Evolutionary conservation across 2,888 invertebrate species (phyloP), one percentile per base, ranked within the genome.

Genomic region (Drosophila yooni): DNA sequence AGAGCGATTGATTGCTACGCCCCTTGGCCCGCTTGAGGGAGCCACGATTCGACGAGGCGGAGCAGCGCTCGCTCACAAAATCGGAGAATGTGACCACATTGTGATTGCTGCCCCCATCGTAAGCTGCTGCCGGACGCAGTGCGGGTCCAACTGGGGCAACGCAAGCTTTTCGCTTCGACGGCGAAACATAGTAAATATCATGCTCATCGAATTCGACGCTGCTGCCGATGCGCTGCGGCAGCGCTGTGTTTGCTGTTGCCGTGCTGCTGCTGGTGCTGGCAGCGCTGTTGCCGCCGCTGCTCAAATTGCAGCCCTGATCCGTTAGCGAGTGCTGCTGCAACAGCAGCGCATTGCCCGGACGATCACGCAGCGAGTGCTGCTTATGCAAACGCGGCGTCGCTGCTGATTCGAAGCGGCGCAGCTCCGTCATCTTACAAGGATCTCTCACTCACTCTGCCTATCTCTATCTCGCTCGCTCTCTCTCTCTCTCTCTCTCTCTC

Each of bases 1-100:
- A 93, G 2, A 93, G 76, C 72, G 93, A 93, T 70, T 93, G 93
- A 83, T 91, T 93, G 77, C 93, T 93, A 34, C 93, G 92, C 21
- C 92, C 93, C 70, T 93, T 93, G 75, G 81, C 86, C 65, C 93
- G 92, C 62, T 91, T 92, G 48, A 93, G 65, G 11, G 93, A 93
- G 18, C 93, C 93, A 18, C 92, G 92, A 77, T 90, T 82, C 43
- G 82, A 78, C 1, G 79, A 62, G 10, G 67, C 21, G 15, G 70
- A 63, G 50, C 81, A 70, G 18, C 89, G 91, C 13, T 88, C 92
- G 63, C 88, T 90, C 33, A 92, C 90, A 69, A 84, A 92, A 60
- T 93, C 92, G 38, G 93, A 91, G 60, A 93, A 93, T 38, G 93
- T 93, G 25, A 91, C 89, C 79, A 91, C 92, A 68, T 90, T 91